phyloP scores from a whole-genome alignment of 2,113 vertebrate genomes.

The Megaceryle maxima region DNA sequence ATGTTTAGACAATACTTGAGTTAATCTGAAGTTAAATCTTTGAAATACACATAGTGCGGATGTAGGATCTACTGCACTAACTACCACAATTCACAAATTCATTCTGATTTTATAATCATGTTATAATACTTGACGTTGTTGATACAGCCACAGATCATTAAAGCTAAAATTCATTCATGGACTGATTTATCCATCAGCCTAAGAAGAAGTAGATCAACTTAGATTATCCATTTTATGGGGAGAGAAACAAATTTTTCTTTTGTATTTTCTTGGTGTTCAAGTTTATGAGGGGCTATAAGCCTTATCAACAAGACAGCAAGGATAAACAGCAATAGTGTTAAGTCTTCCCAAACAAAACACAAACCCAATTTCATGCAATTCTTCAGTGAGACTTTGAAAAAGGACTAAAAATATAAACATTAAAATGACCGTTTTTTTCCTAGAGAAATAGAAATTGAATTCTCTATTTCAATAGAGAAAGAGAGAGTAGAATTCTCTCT shows the following conservation, averaged over 20 bases:
- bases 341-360: background rate
- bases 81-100: background rate
- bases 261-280: background rate
- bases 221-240: background rate
- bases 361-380: background rate
- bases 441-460: too few species aligned
- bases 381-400: background rate
- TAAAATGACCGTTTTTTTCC: background rate
- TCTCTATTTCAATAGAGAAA: too few species aligned
- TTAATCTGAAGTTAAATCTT: background rate
- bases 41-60: background rate
- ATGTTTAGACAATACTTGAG: background rate
- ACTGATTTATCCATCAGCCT: background rate
- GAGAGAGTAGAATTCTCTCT: background rate
- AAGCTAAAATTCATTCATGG: background rate
- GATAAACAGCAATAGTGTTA: background rate
- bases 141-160: background rate
- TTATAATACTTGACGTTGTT: background rate
- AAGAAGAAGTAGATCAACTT: background rate
- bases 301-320: background rate
- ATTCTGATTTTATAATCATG: background rate
- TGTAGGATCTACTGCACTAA: background rate
- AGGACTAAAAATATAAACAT: background rate
- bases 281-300: background rate
- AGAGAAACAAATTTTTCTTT: background rate